A percentile compares a stretch with the other conserved stretches of the same genome.
These are phyloP conservation scores for Trichechus manatus DNA, from an alignment of 2,113 vertebrate species.

Conservation along the genomic window DNA sequence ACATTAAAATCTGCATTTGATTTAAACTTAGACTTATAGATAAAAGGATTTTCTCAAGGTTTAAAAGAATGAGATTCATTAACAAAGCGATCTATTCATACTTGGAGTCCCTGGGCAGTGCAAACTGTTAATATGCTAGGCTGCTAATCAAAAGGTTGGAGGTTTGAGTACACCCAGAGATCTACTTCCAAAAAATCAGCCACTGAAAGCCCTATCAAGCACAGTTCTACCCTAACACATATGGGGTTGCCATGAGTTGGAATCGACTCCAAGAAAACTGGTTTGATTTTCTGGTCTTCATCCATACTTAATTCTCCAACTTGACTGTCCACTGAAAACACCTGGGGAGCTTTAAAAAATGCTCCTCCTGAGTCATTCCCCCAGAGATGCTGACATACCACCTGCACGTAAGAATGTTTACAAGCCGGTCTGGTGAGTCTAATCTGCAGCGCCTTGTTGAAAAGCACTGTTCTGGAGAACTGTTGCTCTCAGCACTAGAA, in stretches of 20 bases:
- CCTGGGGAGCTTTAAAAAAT: neutral
- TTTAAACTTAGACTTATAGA: neutral
- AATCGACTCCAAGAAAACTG: neutral
- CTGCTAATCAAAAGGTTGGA: too few relatives aligned
- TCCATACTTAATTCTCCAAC: neutral
- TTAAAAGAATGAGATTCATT: slow-evolving; percentile 17
- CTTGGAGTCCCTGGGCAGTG: neutral
- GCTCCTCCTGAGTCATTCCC: neutral
- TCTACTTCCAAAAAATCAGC: neutral
- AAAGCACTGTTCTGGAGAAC: neutral
- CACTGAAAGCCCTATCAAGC: neutral
- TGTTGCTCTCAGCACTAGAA: neutral
- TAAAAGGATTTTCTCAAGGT: neutral
- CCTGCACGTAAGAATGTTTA: neutral
- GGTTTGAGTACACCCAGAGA: too few relatives aligned
- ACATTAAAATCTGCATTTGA: neutral
- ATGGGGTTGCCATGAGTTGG: neutral
- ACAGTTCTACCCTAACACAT: neutral
- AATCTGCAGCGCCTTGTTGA: neutral
- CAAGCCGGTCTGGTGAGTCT: neutral
- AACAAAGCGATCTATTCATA: neutral
- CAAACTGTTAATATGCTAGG: too few relatives aligned
- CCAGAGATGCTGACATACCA: neutral
- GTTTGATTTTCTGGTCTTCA: neutral
- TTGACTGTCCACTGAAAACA: neutral